A percentile compares a stretch with the other conserved stretches of the same genome.
Evolutionary conservation across 2,888 invertebrate genomes (phyloP).

Genomic region (Cecidostiba fungosa): DNA sequence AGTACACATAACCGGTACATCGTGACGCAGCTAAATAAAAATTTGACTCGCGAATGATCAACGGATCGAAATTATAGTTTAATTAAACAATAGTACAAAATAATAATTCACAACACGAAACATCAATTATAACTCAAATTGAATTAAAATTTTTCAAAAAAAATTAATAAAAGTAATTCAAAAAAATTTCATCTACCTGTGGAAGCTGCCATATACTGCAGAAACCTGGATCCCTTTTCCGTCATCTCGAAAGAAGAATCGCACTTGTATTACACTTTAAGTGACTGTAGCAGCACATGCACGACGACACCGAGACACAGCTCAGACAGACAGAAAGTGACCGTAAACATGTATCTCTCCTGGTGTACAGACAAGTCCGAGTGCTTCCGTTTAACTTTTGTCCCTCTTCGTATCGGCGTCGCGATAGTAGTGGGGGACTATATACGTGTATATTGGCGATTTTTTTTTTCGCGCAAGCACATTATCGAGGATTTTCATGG

Average conservation of each 20-base stretch:
- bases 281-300: too few species aligned
- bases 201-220: conserved; percentile 84
- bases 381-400: conserved; percentile 59
- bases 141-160: too few species aligned
- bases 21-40: too few species aligned
- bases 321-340: not conserved
- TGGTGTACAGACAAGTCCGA: not conserved
- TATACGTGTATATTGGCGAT: not conserved
- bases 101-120: too few species aligned
- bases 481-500: not conserved
- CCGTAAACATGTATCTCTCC: conserved; percentile 17
- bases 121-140: too few species aligned
- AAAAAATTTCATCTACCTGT: conserved; percentile 80
- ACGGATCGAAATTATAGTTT: too few species aligned
- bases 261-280: too few species aligned
- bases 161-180: not conserved
- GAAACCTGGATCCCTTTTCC: conserved; percentile 84
- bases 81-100: too few species aligned
- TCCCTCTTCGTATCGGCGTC: not conserved
- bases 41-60: too few species aligned
- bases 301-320: not conserved
- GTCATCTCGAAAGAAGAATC: conserved; percentile 67
- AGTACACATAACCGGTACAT: too few species aligned
- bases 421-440: not conserved
- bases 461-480: conserved; percentile 22